Percentiles rank a stretch among this genome's conserved stretches.
These are phyloP conservation scores for Upupa epops DNA, from an alignment of 2,113 vertebrate genomes.

Conservation along the genomic window DNA sequence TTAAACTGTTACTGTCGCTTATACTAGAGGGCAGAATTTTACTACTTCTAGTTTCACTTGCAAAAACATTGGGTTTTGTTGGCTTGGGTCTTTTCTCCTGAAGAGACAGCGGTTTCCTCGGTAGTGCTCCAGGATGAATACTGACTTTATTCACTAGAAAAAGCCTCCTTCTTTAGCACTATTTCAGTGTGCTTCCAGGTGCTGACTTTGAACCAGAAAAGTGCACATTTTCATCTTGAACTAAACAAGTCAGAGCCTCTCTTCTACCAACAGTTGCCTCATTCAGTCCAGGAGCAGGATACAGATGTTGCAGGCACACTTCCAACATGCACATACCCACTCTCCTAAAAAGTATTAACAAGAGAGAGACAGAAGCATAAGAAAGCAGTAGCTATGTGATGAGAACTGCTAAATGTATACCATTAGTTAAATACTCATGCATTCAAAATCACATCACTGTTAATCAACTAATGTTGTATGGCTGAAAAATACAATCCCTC, in stretches of 20 bases:
- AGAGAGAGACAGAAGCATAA: background rate
- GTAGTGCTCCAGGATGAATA: background rate
- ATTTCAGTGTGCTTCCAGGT: background rate
- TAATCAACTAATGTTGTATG: background rate
- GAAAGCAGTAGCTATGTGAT: background rate
- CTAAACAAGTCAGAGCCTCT: background rate
- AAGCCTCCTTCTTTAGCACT: background rate
- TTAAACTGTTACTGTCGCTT: background rate
- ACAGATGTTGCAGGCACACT: background rate
- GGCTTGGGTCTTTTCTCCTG: fast-evolving
- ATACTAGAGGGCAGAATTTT: background rate
- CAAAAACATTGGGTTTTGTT: background rate
- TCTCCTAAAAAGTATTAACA: background rate
- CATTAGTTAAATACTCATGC: background rate
- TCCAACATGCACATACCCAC: background rate
- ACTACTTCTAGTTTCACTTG: background rate
- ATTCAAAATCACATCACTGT: background rate
- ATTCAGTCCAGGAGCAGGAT: background rate
- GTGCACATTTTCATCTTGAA: background rate
- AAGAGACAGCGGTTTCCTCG: background rate
- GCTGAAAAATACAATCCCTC: background rate
- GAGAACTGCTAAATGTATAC: background rate
- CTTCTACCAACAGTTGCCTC: background rate
- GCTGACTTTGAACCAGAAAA: background rate
- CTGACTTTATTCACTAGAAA: background rate